These are phyloP conservation scores for Cyclura pinguis DNA, from an alignment of 2,797 vertebrate genomes.

Conservation along the genomic window DNA sequence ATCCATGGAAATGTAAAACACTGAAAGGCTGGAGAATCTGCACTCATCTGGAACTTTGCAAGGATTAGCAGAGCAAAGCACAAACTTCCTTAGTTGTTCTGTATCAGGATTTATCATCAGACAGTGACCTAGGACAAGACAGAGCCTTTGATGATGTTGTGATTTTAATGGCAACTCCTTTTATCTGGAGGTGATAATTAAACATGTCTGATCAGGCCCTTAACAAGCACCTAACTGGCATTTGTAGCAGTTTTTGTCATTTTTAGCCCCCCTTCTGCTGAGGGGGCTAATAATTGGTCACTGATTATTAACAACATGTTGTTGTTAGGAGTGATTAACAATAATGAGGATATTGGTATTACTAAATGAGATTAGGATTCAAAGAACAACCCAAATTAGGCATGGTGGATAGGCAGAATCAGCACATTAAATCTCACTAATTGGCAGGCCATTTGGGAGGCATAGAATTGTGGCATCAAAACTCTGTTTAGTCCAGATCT, in stretches of 20 bases:
- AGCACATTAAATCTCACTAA: constrained; percentile 50
- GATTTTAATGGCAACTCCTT: constrained; percentile 77
- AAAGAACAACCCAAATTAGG: constrained; percentile 28
- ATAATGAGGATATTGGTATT: constrained; percentile 59
- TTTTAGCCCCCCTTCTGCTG: constrained; percentile 30
- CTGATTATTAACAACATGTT: constrained; percentile 46
- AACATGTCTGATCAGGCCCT: constrained; percentile 79
- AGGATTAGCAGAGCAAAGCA: constrained; percentile 80
- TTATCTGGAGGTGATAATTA: constrained; percentile 83
- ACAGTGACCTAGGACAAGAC: constrained; percentile 69
- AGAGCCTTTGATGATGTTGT: constrained; percentile 82
- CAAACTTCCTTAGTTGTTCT: constrained; percentile 75
- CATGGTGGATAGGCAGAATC: not conserved
- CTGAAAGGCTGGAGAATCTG: constrained; percentile 64
- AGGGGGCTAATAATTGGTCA: constrained; percentile 18
- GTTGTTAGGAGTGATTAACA: constrained; percentile 65
- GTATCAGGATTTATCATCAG: constrained; percentile 79
- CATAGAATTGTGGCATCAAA: constrained; percentile 8
- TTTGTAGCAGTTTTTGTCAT: constrained; percentile 61
- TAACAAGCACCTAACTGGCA: constrained; percentile 75
- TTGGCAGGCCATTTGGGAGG: constrained; percentile 1
- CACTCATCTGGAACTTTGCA: constrained; percentile 75
- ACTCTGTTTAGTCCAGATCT: not conserved
- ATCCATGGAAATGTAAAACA: constrained; percentile 81
- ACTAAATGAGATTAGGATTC: constrained; percentile 61